These are phyloP conservation scores for Drosophila murphyi DNA, from an alignment of 1,140 invertebrate species.

Conservation along the genomic window DNA sequence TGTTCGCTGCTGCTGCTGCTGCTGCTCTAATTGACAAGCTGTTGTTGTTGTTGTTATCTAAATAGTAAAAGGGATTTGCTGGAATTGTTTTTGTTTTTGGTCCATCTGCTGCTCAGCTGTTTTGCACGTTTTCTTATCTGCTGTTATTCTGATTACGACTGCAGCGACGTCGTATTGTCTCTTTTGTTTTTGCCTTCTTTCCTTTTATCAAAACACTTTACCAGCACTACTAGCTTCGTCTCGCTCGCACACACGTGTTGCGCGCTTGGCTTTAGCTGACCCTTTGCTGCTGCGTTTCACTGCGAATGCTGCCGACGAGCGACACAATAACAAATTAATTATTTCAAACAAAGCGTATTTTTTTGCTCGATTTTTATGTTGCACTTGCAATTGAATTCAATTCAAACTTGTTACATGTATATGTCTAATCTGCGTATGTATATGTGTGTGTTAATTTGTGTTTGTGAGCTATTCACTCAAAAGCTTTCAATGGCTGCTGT, in stretches of 20 bases:
- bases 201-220: slow-evolving; percentile 39
- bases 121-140: slow-evolving; percentile 69
- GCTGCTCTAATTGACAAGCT: slow-evolving; percentile 52
- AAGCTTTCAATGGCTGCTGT: slow-evolving; percentile 49
- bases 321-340: slow-evolving; percentile 72
- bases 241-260: slow-evolving; percentile 49
- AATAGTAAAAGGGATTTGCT: slow-evolving; percentile 23
- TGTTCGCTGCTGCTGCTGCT: slow-evolving; percentile 29
- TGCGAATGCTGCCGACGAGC: slow-evolving; percentile 49
- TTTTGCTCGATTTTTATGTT: slow-evolving; percentile 69
- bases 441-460: slow-evolving; percentile 14
- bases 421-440: slow-evolving; percentile 2
- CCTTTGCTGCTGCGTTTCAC: slow-evolving; percentile 34
- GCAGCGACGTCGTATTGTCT: not conserved
- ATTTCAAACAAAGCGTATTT: slow-evolving; percentile 57
- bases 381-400: slow-evolving; percentile 64
- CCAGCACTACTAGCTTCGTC: slow-evolving; percentile 18
- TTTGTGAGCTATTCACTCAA: slow-evolving; percentile 44
- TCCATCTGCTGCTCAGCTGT: slow-evolving; percentile 59
- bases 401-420: slow-evolving; percentile 19
- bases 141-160: slow-evolving; percentile 32
- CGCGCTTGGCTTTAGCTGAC: slow-evolving; percentile 38
- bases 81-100: slow-evolving; percentile 8
- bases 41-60: slow-evolving; percentile 27
- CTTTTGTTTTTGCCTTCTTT: slow-evolving; percentile 31